Percentiles rank a stretch among this genome's conserved stretches.
Evolutionary conservation across 2,888 invertebrate genomes (phyloP).

Genomic region (Andricus curvator): DNA sequence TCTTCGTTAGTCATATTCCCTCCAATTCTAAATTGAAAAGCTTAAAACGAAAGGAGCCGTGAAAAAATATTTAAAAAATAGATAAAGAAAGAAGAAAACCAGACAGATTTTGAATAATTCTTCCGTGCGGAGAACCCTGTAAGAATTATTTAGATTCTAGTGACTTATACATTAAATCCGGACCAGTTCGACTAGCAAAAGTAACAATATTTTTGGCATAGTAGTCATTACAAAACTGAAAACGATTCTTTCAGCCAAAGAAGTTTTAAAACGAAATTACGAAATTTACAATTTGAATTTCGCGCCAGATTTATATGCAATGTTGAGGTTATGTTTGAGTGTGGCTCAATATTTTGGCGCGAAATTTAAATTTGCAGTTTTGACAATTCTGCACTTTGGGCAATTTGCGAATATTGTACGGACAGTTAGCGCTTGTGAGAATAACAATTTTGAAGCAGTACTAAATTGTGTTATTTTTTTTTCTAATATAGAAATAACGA

Average conservation of each 20-base stretch:
- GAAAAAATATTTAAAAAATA: background rate
- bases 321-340: background rate
- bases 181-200: background rate
- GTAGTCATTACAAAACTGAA: background rate
- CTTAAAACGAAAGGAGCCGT: background rate
- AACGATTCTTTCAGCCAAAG: background rate
- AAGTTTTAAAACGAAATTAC: too few relatives aligned
- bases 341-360: background rate
- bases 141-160: background rate
- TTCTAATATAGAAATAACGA: background rate
- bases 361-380: background rate
- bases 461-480: constrained; percentile 6
- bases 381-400: background rate
- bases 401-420: constrained; percentile 16
- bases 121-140: constrained; percentile 27
- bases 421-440: constrained; percentile 8
- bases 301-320: too few relatives aligned
- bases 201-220: constrained; percentile 65
- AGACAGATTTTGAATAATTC: background rate
- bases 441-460: constrained; percentile 25
- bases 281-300: too few relatives aligned
- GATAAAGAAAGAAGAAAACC: background rate
- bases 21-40: background rate
- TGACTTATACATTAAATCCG: background rate
- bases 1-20: background rate